Percentiles rank a stretch among this genome's conserved stretches.
These are phyloP conservation scores for Halichoeres trimaculatus DNA, from an alignment of 2,113 vertebrate species.

Conservation along the genomic window DNA sequence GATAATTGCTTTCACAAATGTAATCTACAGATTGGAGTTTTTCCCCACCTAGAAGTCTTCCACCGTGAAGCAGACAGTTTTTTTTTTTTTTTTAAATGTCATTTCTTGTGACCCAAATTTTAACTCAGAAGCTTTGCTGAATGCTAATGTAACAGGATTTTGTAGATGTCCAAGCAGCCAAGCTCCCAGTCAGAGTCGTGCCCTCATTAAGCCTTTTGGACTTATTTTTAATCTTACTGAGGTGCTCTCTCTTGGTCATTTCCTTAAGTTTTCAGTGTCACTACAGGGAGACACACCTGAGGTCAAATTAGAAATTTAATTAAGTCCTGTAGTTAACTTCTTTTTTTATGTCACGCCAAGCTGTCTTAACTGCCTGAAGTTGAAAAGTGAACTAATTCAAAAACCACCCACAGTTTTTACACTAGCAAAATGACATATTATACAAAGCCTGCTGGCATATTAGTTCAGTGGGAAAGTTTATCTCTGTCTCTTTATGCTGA, in stretches of 20 bases:
- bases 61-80: slow-evolving; percentile 1
- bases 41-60: background rate
- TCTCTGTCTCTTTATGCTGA: background rate
- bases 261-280: slow-evolving; percentile 4
- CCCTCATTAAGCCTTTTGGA: slow-evolving; percentile 2
- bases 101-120: slow-evolving; percentile 27
- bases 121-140: slow-evolving; percentile 3
- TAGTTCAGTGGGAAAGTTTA: background rate
- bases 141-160: slow-evolving; percentile 21
- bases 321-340: background rate
- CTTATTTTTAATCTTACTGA: slow-evolving; percentile 30
- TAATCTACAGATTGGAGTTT: slow-evolving; percentile 26
- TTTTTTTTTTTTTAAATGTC: slow-evolving; percentile 16
- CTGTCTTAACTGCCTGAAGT: background rate
- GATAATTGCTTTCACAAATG: slow-evolving; percentile 60
- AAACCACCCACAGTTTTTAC: background rate
- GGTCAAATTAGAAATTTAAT: slow-evolving; percentile 1
- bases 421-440: background rate
- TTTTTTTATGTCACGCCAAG: background rate
- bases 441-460: background rate
- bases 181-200: background rate
- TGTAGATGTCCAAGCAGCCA: background rate
- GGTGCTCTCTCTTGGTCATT: slow-evolving; percentile 11
- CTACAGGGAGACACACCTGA: background rate
- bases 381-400: background rate